Evolutionary conservation across 2,797 vertebrate genomes (phyloP).

Genomic region (Sus cebifrons): DNA sequence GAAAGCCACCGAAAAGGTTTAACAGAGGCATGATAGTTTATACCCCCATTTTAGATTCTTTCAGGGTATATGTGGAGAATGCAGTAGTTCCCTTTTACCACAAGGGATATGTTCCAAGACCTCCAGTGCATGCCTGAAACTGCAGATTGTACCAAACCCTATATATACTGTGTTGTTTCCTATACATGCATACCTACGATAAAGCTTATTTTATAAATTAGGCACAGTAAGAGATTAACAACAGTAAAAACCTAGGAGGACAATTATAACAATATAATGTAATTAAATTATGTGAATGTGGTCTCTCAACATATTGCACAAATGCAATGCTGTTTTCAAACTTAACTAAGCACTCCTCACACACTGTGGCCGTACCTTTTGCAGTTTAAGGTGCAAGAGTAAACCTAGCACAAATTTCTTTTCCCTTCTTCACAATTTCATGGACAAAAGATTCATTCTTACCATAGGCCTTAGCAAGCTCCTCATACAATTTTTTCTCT

Average conservation of each 20-base stretch:
- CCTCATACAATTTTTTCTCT: neutral
- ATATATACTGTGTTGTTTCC: neutral
- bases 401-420: neutral
- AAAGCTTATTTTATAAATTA: neutral
- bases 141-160: fast-evolving
- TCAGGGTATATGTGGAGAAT: neutral
- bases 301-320: neutral
- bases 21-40: neutral
- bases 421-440: neutral
- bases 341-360: neutral
- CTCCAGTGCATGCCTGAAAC: neutral
- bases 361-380: neutral
- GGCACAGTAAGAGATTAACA: neutral
- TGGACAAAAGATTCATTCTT: neutral
- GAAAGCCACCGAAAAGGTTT: neutral
- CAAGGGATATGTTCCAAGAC: neutral
- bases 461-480: neutral
- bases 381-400: neutral
- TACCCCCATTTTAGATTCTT: conserved; percentile 4
- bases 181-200: neutral
- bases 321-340: neutral
- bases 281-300: neutral
- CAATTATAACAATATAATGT: neutral
- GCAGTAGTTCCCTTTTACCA: neutral
- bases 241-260: neutral